phyloP scores from a whole-genome alignment of 2,888 invertebrate genomes.

The Drosophila birchii region DNA sequence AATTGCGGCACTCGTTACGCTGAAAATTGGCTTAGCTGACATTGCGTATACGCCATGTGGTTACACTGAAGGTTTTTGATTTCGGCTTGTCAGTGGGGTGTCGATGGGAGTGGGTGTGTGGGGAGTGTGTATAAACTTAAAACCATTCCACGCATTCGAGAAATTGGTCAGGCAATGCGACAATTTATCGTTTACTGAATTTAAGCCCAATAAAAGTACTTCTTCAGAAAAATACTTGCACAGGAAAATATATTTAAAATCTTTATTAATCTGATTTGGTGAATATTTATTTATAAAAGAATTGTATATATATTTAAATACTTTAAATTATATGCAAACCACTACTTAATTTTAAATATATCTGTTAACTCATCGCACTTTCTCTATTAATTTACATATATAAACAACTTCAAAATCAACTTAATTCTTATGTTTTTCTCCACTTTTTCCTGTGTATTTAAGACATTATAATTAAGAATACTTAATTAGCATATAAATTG shows the following conservation, averaged over 20 bases:
- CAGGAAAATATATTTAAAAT: neutral
- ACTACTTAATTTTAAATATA: too few relatives aligned
- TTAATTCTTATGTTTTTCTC: neutral
- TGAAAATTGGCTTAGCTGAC: conserved; percentile 49
- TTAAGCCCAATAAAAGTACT: neutral
- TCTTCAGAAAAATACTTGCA: neutral
- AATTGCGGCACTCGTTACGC: conserved; percentile 45
- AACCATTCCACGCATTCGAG: conserved; percentile 42
- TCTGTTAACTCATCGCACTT: too few relatives aligned
- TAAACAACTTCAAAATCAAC: neutral
- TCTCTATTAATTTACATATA: too few relatives aligned
- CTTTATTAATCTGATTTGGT: too few relatives aligned
- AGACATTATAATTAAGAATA: conserved; percentile 62
- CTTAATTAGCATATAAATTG: conserved; percentile 75
- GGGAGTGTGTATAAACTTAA: neutral
- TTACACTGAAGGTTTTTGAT: conserved; percentile 4
- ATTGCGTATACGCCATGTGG: conserved; percentile 33
- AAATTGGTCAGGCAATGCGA: conserved; percentile 25
- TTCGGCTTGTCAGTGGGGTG: neutral
- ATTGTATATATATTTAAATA: too few relatives aligned
- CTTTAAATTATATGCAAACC: neutral
- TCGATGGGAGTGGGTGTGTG: neutral
- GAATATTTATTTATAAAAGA: too few relatives aligned
- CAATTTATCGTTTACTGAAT: conserved; percentile 19
- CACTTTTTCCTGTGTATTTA: neutral